Percentiles rank a stretch among this genome's conserved stretches.
phyloP scores from a whole-genome alignment of 1,140 invertebrate species.

The Stratiolaelaps scimitus region DNA sequence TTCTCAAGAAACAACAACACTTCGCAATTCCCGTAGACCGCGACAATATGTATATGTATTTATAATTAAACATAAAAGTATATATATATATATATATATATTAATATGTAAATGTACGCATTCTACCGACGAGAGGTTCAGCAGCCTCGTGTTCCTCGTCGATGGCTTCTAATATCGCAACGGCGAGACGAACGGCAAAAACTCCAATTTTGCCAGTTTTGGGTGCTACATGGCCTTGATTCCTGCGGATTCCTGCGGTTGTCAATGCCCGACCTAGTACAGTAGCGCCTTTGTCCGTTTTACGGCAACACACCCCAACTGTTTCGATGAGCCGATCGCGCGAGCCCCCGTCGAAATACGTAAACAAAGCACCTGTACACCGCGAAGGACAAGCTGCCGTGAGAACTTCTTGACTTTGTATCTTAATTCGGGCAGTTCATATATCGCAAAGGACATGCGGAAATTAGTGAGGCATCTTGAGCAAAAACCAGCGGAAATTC shows the following conservation, averaged over 20 bases:
- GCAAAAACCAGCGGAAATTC: no score
- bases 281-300: not conserved
- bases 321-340: constrained; percentile 9
- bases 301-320: not conserved
- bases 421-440: no score
- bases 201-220: constrained; percentile 14
- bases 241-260: not conserved
- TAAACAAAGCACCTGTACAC: constrained; percentile 14
- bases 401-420: no score
- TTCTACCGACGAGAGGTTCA: constrained; percentile 2
- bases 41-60: not conserved
- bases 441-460: no score
- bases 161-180: constrained; percentile 1
- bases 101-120: no score
- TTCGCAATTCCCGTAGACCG: not conserved
- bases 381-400: no score
- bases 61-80: no score
- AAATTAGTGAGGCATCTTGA: no score
- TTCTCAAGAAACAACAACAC: not conserved
- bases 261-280: not conserved
- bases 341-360: constrained; percentile 1
- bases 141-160: not conserved
- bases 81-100: no score
- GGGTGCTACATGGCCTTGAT: constrained; percentile 7
- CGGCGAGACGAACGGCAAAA: not conserved